These are phyloP conservation scores for Sinosuthora webbiana DNA, from an alignment of 2,113 vertebrate species.

Conservation along the genomic window DNA sequence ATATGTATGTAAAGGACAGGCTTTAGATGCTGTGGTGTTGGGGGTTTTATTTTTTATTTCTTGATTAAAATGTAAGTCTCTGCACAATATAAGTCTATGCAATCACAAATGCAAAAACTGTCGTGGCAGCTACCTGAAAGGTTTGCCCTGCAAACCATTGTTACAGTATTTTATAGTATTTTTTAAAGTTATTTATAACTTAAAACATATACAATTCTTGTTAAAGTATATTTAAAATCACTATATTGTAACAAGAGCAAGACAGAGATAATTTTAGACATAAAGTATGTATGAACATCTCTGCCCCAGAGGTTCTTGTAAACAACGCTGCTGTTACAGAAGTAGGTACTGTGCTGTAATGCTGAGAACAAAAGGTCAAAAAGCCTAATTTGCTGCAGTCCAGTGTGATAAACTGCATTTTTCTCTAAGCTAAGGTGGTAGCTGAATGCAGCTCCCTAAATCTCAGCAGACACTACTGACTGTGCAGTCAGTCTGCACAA, in stretches of 20 bases:
- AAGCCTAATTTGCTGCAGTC: background rate
- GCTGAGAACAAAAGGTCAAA: background rate
- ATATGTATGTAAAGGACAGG: background rate
- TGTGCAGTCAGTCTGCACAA: background rate
- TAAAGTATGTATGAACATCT: background rate
- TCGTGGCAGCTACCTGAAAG: background rate
- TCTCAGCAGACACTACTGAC: background rate
- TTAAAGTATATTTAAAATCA: background rate
- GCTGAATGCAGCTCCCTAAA: background rate
- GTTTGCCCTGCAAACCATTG: background rate
- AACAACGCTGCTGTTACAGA: background rate
- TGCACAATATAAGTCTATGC: background rate
- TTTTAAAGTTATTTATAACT: background rate
- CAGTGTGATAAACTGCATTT: background rate
- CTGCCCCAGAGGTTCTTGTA: background rate
- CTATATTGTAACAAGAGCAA: background rate
- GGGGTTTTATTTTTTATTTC: background rate
- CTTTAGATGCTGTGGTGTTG: background rate
- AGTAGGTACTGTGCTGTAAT: background rate
- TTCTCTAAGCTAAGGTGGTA: background rate
- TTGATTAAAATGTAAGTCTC: background rate
- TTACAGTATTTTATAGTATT: background rate
- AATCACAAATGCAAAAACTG: background rate
- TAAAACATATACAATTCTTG: background rate
- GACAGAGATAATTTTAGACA: background rate